A percentile compares a stretch with the other conserved stretches of the same genome.
phyloP scores from a whole-genome alignment of 2,113 vertebrate genomes.

The Percopsis transmontana region DNA sequence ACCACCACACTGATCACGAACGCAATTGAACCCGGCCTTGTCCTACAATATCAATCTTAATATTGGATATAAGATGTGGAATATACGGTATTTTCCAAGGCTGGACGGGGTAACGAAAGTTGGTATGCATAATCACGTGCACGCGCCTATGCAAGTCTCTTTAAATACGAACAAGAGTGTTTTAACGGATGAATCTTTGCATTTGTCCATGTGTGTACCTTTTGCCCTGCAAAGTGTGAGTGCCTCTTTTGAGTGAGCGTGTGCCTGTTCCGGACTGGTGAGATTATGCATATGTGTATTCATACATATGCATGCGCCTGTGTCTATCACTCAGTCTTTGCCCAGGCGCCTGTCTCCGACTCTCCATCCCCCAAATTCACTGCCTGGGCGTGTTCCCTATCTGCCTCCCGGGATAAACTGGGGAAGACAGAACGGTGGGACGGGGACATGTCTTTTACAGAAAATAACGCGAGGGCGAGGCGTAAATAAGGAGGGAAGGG shows the following conservation, averaged over 20 bases:
- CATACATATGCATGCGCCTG: constrained; percentile 68
- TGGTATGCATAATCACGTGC: no score
- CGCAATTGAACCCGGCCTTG: no score
- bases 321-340: constrained; percentile 61
- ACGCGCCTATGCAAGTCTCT: no score
- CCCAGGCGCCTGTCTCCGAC: constrained; percentile 51
- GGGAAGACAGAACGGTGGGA: background rate
- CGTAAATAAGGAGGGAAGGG: constrained; percentile 45
- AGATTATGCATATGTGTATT: constrained; percentile 72
- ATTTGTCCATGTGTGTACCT: constrained; percentile 4
- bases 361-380: constrained; percentile 45
- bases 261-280: constrained; percentile 24
- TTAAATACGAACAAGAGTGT: no score
- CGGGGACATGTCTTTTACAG: constrained; percentile 48
- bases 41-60: no score
- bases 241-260: constrained; percentile 23
- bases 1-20: constrained; percentile 9
- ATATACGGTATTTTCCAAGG: no score
- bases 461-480: background rate
- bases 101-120: no score
- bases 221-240: constrained; percentile 16
- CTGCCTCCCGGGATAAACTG: constrained; percentile 39
- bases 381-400: constrained; percentile 50
- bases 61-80: no score
- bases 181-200: no score